phyloP scores from a whole-genome alignment of 1,140 invertebrate species.

The Nephotettix cincticeps region DNA sequence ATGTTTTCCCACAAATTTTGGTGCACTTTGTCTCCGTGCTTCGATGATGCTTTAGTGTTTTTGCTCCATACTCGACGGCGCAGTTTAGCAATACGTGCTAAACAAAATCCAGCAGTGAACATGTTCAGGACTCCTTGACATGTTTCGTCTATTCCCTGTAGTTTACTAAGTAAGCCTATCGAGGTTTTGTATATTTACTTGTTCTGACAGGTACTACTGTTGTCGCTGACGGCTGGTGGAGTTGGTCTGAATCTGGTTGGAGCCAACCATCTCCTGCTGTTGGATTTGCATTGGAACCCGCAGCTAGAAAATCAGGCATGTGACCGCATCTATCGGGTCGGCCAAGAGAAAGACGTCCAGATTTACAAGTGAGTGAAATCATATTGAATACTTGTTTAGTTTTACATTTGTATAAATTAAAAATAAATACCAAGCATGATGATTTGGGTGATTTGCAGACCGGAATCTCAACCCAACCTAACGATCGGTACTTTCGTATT shows the following conservation, averaged over 20 bases:
- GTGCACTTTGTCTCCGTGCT: no score
- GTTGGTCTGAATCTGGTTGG: conserved; percentile 89
- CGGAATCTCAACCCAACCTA: background rate
- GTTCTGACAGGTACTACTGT: conserved; percentile 55
- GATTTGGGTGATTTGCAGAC: background rate
- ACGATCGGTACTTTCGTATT: background rate
- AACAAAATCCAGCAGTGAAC: no score
- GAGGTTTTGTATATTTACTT: conserved; percentile 1
- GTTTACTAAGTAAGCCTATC: background rate
- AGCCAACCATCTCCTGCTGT: conserved; percentile 83
- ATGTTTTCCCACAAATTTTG: no score
- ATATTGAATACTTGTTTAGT: background rate
- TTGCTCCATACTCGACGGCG: no score
- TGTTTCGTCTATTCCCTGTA: no score
- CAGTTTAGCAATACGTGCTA: no score
- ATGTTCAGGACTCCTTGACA: no score
- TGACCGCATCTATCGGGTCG: conserved; percentile 88
- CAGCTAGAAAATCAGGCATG: conserved; percentile 89
- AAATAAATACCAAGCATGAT: conserved; percentile 12
- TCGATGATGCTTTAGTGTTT: no score
- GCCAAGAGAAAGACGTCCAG: conserved; percentile 76
- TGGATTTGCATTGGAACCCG: conserved; percentile 96
- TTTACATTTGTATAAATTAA: conserved; percentile 24
- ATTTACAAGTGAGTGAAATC: conserved; percentile 73
- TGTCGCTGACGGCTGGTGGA: conserved; percentile 87